phyloP scores from a whole-genome alignment of 2,113 vertebrate species.

The Oriolus oriolus region DNA sequence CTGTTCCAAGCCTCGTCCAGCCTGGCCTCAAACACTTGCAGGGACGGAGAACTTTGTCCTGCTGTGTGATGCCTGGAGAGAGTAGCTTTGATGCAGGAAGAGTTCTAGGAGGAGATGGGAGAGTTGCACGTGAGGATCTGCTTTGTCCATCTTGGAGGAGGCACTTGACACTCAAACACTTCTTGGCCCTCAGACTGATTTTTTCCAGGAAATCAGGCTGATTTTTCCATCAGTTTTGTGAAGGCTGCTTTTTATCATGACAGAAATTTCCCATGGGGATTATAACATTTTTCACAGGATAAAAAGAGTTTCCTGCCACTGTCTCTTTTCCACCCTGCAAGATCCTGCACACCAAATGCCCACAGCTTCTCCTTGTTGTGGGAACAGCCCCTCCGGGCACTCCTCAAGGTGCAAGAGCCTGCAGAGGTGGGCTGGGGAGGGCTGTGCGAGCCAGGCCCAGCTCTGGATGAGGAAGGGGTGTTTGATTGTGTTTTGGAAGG shows the following conservation, averaged over 20 bases:
- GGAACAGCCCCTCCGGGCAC: rapidly evolving
- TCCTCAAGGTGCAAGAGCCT: background rate
- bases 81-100: background rate
- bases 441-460: background rate
- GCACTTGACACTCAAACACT: background rate
- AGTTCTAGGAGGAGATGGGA: background rate
- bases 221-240: background rate
- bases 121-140: background rate
- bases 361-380: rapidly evolving
- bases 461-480: background rate
- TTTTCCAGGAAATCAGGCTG: background rate
- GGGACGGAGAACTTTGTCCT: background rate
- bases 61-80: rapidly evolving
- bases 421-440: background rate
- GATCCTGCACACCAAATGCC: rapidly evolving
- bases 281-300: background rate
- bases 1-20: rapidly evolving
- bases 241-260: background rate
- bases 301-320: background rate
- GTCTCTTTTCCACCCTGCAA: background rate
- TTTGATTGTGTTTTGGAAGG: background rate
- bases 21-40: background rate
- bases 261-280: background rate
- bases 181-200: background rate
- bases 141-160: background rate